These are phyloP conservation scores for Garra rufa DNA, from an alignment of 2,113 vertebrate genomes.

Conservation along the genomic window DNA sequence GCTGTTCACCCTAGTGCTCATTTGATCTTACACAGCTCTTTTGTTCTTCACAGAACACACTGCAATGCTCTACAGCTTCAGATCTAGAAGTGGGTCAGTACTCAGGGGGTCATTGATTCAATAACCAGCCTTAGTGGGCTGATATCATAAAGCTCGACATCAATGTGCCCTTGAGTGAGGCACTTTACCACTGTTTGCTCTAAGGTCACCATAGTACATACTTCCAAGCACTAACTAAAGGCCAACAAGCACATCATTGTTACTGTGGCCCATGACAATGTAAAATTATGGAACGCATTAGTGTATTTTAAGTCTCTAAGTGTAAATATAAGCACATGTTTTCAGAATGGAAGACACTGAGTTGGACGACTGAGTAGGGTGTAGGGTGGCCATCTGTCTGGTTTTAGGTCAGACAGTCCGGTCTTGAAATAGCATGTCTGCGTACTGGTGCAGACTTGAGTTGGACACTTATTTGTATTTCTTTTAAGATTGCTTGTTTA, in stretches of 20 bases:
- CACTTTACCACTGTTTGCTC: background rate
- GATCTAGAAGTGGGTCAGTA: conserved; percentile 31
- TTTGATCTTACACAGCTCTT: conserved; percentile 31
- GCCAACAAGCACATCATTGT: background rate
- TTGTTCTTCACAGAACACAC: conserved; percentile 17
- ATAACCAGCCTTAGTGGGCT: background rate
- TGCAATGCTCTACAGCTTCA: conserved; percentile 6
- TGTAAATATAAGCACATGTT: background rate
- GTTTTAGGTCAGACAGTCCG: too few species aligned
- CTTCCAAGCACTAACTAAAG: conserved; percentile 11
- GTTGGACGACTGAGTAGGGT: background rate
- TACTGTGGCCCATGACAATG: background rate
- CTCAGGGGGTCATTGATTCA: conserved; percentile 34
- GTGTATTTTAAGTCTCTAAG: background rate
- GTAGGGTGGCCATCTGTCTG: too few species aligned
- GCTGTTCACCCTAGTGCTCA: background rate
- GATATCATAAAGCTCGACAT: conserved; percentile 16
- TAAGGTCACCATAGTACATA: conserved; percentile 10
- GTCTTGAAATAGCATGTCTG: too few species aligned
- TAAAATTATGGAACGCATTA: background rate
- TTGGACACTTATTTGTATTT: too few species aligned
- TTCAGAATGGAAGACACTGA: background rate
- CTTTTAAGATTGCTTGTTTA: too few species aligned
- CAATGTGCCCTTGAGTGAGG: background rate
- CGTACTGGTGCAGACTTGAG: too few species aligned